Base-by-base conservation (phyloP, 2,797 vertebrate genomes). In the Brachymystax lenok region DNA sequence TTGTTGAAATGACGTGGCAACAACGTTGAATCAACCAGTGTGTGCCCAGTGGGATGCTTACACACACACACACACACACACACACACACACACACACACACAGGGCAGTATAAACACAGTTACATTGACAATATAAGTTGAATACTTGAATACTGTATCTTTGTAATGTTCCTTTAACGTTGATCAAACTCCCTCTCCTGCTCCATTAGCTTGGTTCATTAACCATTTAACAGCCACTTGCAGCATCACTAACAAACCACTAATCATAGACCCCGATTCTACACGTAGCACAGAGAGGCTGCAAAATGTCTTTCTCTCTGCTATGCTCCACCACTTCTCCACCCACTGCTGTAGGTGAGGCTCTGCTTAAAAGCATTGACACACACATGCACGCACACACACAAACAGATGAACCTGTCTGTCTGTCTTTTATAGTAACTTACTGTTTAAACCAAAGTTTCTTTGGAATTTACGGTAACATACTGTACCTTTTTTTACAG, bases 221-320 rank as follows among this genome's bases (percentile, higher is more conserved):
- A 79, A 74, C 35, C n/a, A 73, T 77, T 35, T 52, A 73, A 72
- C 40, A 21, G 50, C 61, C 63, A 50, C 28, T 73, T 56, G 56
- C 21, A 50, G 63, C 59, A 77, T 51, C 72, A 27, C 10, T 17
- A 59, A 71, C 61, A 80, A 74, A 33, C 52, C 71, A 5, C 30
- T 73, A 56, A 73, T 73, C 52, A 35, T 27, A 16, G 68, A 28
- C 17, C 21, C 51, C 70, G 17, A 52, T 71, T 27, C 50, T 19
- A 35, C 35, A 35, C 7, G 35, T 35, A 54, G 50, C 70, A 28
- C 24, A 30, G 63, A 66, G 63, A 66, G 27, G 21, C 24, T 51
- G 50, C 54, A 66, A 66, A 66, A 66, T 52, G 16, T 21, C 19
- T 17, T 17, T 28, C 70, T 24, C 46, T 71, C 70, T 71, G 69